Evolutionary conservation across 2,797 vertebrate genomes (phyloP).

Genomic region (Nasua narica): DNA sequence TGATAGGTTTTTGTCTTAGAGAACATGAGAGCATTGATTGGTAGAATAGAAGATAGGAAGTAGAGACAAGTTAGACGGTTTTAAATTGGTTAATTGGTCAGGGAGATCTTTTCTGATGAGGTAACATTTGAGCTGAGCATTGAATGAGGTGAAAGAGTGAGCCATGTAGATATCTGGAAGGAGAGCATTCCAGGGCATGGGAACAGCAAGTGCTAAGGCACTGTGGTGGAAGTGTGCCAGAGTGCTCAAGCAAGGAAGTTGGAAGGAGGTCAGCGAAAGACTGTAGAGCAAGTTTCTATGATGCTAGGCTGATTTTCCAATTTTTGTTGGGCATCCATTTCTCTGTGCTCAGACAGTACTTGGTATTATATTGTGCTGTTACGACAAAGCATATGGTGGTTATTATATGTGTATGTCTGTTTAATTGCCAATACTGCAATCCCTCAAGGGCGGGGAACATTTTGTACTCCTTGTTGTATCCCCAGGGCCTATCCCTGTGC

Average conservation of each 20-base stretch:
- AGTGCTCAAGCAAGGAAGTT: not conserved
- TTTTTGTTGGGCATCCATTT: not conserved
- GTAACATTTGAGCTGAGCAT: not conserved
- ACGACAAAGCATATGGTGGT: not conserved
- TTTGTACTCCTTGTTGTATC: not conserved
- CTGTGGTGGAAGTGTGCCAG: not conserved
- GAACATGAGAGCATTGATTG: not conserved
- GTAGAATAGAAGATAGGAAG: not conserved
- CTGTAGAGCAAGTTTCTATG: not conserved
- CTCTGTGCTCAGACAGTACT: not conserved
- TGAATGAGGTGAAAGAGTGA: not conserved
- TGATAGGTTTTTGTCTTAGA: not conserved
- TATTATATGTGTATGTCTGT: not conserved
- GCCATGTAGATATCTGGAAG: not conserved
- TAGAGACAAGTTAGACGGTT: not conserved
- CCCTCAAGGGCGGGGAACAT: not conserved
- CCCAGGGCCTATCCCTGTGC: not conserved
- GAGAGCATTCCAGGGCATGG: not conserved
- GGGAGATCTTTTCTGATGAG: not conserved
- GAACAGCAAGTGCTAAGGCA: fast-evolving
- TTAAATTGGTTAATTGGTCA: not conserved
- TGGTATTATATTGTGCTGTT: not conserved
- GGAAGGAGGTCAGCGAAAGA: not conserved
- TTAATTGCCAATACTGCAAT: not conserved
- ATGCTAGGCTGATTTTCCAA: not conserved